Evolutionary conservation across 2,888 invertebrate species (phyloP), one percentile per base, ranked within the genome.

Genomic region (Parnassius mnemosyne): DNA sequence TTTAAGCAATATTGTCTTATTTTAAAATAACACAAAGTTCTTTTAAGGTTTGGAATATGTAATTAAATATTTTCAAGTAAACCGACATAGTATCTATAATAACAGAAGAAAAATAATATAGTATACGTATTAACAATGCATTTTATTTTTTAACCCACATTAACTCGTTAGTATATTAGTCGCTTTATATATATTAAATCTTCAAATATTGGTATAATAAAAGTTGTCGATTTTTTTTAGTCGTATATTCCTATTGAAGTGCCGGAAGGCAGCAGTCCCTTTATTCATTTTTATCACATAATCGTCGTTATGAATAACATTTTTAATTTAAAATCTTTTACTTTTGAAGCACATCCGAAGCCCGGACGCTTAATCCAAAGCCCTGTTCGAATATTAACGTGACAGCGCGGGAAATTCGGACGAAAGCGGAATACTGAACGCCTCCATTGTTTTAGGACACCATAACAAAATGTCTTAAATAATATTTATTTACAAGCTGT

Each of bases 381-480:
- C 80, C 69, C 74, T 76, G 74, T 75, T 75, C 79, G 83, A 84
- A 85, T 86, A 83, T 83, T 80, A 84, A 85, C 71, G 72, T 72
- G 72, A 76, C 75, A 79, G 82, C 82, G 81, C 86, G 81, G 85
- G 83, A 85, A 87, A 79, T 79, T 70, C 69, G 70, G 68, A 84
- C 83, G 71, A 55, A 68, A 59, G 65, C 69, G 66, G 87, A 85
- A 88, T 87, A 84, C 81, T 75, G 76, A 86, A 76, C 71, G 75
- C 74, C 69, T 61, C 68, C 60, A 85, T 85, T 83, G 84, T 83
- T 73, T 74, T 12, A 63, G 10, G 16, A 59, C 63, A n/a, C 25
- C 12, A 59, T 44, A 34, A 10, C 61, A 51, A 64, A 62, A 54
- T n/a, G 60, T 41, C 60, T 10, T 54, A 42, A 20, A 43, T 7